Evolutionary conservation across 2,888 invertebrate genomes (phyloP).

Genomic region (Athalia cordata): DNA sequence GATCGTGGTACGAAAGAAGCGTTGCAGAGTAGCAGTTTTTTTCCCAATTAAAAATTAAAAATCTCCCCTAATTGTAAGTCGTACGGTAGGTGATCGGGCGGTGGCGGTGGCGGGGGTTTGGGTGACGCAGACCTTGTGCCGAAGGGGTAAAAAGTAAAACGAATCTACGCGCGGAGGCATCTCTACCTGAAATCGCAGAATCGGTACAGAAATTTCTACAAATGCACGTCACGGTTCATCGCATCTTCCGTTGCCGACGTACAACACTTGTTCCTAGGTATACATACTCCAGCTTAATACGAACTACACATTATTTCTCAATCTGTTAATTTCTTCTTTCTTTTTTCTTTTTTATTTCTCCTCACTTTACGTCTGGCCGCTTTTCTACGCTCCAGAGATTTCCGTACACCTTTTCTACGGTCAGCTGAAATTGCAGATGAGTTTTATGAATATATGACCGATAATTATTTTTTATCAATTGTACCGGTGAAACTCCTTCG

Average conservation of each 20-base stretch:
- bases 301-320: constrained; percentile 70
- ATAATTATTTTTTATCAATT: too few species aligned
- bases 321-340: constrained; percentile 39
- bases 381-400: constrained; percentile 2
- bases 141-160: too few species aligned
- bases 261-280: too few species aligned
- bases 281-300: constrained; percentile 60
- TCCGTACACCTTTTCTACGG: not conserved
- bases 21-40: constrained; percentile 56
- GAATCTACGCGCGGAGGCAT: too few species aligned
- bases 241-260: constrained; percentile 55
- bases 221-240: constrained; percentile 57
- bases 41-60: constrained; percentile 72
- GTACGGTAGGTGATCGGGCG: constrained; percentile 4
- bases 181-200: too few species aligned
- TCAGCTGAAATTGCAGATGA: too few species aligned
- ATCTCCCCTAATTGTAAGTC: constrained; percentile 49
- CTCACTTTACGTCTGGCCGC: not conserved
- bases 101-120: too few species aligned
- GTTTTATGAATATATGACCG: too few species aligned
- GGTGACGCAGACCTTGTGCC: too few species aligned
- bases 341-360: constrained; percentile 4
- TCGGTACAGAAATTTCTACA: too few species aligned
- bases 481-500: too few species aligned
- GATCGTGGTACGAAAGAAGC: not conserved